phyloP scores from a whole-genome alignment of 2,888 invertebrate genomes.

The Drosophila algonquin region DNA sequence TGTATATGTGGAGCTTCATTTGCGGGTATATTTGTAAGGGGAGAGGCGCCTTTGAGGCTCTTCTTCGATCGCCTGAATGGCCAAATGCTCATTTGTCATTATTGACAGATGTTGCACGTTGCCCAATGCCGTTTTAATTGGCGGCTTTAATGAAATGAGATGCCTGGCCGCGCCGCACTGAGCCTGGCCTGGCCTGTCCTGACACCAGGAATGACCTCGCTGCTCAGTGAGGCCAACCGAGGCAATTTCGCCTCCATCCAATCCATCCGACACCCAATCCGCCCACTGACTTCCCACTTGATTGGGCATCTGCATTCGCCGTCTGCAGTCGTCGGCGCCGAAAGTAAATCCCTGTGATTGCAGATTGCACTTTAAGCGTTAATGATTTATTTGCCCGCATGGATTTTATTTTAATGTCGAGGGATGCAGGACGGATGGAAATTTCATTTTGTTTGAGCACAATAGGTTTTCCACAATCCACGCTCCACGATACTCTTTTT shows the following conservation, averaged over 20 bases:
- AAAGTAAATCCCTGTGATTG: slow-evolving; percentile 68
- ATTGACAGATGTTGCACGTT: slow-evolving; percentile 77
- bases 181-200: no score
- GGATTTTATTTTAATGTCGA: slow-evolving; percentile 69
- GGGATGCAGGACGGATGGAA: not conserved
- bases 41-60: slow-evolving; percentile 29
- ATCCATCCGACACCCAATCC: not conserved
- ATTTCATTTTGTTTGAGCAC: slow-evolving; percentile 13
- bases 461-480: not conserved
- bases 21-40: slow-evolving; percentile 28
- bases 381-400: slow-evolving; percentile 73
- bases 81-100: slow-evolving; percentile 79
- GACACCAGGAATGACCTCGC: slow-evolving; percentile 43
- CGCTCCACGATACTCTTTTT: not conserved
- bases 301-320: slow-evolving; percentile 22
- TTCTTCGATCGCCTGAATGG: slow-evolving; percentile 41
- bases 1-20: slow-evolving; percentile 20
- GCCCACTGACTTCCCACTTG: slow-evolving; percentile 24
- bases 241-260: not conserved
- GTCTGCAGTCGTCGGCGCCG: slow-evolving; percentile 34
- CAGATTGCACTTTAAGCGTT: slow-evolving; percentile 70
- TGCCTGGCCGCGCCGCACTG: slow-evolving; percentile 16
- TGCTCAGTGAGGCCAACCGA: slow-evolving; percentile 4
- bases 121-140: slow-evolving; percentile 79
- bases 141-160: slow-evolving; percentile 75